Base-by-base conservation (phyloP, 2,888 invertebrate genomes). In the Cephus spinipes region DNA sequence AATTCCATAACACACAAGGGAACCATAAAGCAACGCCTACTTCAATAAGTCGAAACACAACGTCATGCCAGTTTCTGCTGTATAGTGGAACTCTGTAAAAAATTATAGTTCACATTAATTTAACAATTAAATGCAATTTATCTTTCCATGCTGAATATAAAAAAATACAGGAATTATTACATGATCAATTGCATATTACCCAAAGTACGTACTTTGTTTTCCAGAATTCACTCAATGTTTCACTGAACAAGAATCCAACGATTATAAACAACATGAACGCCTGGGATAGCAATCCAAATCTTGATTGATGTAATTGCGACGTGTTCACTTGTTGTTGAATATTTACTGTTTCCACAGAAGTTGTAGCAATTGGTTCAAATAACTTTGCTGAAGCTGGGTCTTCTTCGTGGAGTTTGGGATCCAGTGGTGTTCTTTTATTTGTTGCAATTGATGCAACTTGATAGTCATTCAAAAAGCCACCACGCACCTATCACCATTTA, bases 1-100 rank as follows among this genome's bases (percentile, higher is more conserved):
- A 98, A 93, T 98, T 98, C 98, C 98, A 98, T 84, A 98, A 93
- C 76, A 98, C 98, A 91, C 98, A 98, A 55, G 98, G 98, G 92
- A 98, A 98, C 98, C 98, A 98, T 88, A 98, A 92, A 85, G 97
- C 97, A 79, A 98, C 97, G 12, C 98, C 98, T 86, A 98, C 96
- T 94, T 98, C 98, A 74, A 96, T 97, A 77, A 97, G 93, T 11
- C 98, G 96, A 92, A 98, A 98, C 84, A 97, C 95, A 85, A 98
- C 94, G 92, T 98, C 97, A 92, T 98, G 97, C 94, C 97, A 97
- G 92, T 98, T 98, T 87, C 98, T 95, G 34, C 97, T 97, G 85
- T 97, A 95, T 74, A 98, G 95, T 68, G 98, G 97, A 82, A 97
- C 96, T 89, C 97, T 97, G 90, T 0, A 90, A 87, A 75, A 78